Percentiles rank a stretch among this genome's conserved stretches.
Evolutionary conservation across 2,113 vertebrate species (phyloP).

Genomic region (Dasyprocta punctata): DNA sequence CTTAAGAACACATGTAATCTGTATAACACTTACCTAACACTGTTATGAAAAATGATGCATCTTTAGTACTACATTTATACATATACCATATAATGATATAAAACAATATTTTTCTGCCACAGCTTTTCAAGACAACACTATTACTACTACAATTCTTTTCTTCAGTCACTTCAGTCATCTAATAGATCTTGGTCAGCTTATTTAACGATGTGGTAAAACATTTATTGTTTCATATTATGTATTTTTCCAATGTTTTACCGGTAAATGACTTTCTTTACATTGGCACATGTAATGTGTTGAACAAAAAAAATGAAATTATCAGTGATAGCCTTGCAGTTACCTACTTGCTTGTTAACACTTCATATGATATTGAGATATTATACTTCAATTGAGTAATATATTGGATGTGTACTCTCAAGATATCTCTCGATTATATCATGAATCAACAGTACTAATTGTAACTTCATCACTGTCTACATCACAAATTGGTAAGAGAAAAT

Average conservation of each 20-base stretch:
- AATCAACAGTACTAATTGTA: not conserved
- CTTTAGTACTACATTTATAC: not conserved
- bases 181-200: not conserved
- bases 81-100: not conserved
- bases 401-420: not conserved
- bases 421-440: not conserved
- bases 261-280: not conserved
- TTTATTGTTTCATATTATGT: not conserved
- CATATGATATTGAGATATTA: not conserved
- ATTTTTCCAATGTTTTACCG: not conserved
- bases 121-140: not conserved
- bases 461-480: not conserved
- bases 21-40: not conserved
- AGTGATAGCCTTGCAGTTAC: not conserved
- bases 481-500: not conserved
- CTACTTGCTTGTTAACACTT: not conserved
- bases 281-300: not conserved
- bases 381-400: not conserved
- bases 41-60: not conserved
- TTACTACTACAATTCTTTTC: not conserved
- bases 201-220: not conserved
- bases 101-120: not conserved
- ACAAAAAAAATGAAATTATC: not conserved
- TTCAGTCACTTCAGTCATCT: not conserved
- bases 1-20: not conserved